These are phyloP conservation scores for Heliconius charithonia DNA, from an alignment of 2,888 invertebrate genomes.

Conservation along the genomic window DNA sequence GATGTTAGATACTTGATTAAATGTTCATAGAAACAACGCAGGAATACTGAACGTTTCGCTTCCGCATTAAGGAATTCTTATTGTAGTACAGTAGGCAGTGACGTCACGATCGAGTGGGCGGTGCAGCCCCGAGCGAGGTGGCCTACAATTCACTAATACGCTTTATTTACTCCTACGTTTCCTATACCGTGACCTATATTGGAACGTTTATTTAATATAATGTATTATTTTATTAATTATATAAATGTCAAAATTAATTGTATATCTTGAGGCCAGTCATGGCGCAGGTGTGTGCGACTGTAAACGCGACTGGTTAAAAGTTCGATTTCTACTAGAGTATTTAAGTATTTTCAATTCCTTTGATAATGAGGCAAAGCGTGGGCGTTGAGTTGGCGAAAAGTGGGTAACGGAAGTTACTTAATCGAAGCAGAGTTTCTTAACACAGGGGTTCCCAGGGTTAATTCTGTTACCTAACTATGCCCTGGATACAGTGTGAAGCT, in stretches of 20 bases:
- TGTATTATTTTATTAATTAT: neutral
- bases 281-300: no score
- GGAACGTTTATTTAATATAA: constrained; percentile 43
- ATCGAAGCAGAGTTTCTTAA: no score
- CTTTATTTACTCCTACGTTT: constrained; percentile 74
- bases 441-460: no score
- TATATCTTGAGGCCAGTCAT: no score
- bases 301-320: no score
- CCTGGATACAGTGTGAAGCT: no score
- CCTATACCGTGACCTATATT: constrained; percentile 61
- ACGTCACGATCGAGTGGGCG: constrained; percentile 64
- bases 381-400: no score
- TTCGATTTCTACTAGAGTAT: no score
- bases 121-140: constrained; percentile 70
- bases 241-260: neutral
- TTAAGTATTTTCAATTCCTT: no score
- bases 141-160: constrained; percentile 72
- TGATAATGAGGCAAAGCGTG: no score
- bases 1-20: constrained; percentile 18
- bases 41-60: constrained; percentile 36
- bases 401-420: no score
- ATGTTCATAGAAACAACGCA: constrained; percentile 27
- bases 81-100: constrained; percentile 49
- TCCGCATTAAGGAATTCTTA: constrained; percentile 43
- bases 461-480: no score